These are phyloP conservation scores for Thamnophis sirtalis DNA, from an alignment of 2,113 vertebrate species.

Conservation along the genomic window DNA sequence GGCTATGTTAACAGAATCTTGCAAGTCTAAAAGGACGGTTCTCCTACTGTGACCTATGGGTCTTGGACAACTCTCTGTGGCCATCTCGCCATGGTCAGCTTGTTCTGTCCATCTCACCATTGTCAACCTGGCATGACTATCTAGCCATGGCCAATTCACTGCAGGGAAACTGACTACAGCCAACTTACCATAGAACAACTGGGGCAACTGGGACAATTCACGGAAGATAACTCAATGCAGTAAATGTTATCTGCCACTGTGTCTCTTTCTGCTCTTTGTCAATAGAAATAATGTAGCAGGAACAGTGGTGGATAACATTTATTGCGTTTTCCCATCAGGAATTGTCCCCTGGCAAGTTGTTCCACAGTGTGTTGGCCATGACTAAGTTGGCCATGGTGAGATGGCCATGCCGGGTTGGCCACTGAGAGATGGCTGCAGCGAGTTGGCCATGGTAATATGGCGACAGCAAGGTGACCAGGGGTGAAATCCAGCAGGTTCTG, in stretches of 20 bases:
- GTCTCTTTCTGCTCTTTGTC: no score
- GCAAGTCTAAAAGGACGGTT: not conserved
- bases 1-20: not conserved
- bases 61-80: not conserved
- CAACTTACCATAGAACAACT: not conserved
- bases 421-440: not conserved
- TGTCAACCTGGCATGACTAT: not conserved
- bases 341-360: not conserved
- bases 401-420: not conserved
- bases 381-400: not conserved
- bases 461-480: not conserved
- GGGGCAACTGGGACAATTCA: not conserved
- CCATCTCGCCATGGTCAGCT: not conserved
- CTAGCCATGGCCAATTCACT: not conserved
- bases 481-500: no score
- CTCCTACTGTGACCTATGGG: not conserved
- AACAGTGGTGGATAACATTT: not conserved
- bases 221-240: not conserved
- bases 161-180: no score
- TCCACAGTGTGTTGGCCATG: no score
- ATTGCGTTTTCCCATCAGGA: fast-evolving
- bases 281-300: not conserved
- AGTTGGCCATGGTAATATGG: not conserved
- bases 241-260: not conserved
- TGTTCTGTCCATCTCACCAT: not conserved